These are phyloP conservation scores for Caenorhabditis becei DNA, from an alignment of 2,888 invertebrate genomes.

Conservation along the genomic window DNA sequence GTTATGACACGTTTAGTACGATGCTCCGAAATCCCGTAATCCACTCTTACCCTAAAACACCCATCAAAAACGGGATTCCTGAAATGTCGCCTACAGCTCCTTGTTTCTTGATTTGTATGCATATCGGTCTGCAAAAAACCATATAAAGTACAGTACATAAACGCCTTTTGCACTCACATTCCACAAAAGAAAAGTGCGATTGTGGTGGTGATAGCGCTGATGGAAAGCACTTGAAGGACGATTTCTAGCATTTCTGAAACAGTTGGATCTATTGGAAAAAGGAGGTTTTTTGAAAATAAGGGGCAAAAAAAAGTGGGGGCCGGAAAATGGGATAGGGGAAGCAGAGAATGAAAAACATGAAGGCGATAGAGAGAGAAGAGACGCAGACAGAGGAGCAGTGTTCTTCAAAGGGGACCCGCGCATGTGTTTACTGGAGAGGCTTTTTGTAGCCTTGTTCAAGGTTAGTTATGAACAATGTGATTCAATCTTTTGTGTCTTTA, in stretches of 20 bases:
- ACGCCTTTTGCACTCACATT: slow-evolving; percentile 86
- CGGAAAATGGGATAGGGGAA: background rate
- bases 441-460: background rate
- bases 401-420: slow-evolving; percentile 31
- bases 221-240: slow-evolving; percentile 74
- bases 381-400: slow-evolving; percentile 12
- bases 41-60: slow-evolving; percentile 74
- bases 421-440: slow-evolving; percentile 5
- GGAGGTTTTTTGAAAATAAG: slow-evolving; percentile 1
- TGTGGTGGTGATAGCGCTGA: slow-evolving; percentile 87
- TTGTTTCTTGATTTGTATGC: slow-evolving; percentile 71
- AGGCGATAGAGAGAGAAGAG: background rate
- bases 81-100: slow-evolving; percentile 75
- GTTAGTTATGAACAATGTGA: background rate
- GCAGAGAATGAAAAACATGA: background rate
- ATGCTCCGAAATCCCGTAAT: too few species aligned
- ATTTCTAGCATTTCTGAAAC: slow-evolving; percentile 42
- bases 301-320: slow-evolving; percentile 5
- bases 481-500: background rate
- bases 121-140: slow-evolving; percentile 74
- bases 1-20: too few species aligned
- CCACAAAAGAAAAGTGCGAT: slow-evolving; percentile 91
- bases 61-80: slow-evolving; percentile 79
- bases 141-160: slow-evolving; percentile 1
- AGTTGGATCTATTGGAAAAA: background rate